Percentiles rank a stretch among this genome's conserved stretches.
Conservation (phyloP, 2,797 vertebrate genomes). For the Poecilia gillii region DNA sequence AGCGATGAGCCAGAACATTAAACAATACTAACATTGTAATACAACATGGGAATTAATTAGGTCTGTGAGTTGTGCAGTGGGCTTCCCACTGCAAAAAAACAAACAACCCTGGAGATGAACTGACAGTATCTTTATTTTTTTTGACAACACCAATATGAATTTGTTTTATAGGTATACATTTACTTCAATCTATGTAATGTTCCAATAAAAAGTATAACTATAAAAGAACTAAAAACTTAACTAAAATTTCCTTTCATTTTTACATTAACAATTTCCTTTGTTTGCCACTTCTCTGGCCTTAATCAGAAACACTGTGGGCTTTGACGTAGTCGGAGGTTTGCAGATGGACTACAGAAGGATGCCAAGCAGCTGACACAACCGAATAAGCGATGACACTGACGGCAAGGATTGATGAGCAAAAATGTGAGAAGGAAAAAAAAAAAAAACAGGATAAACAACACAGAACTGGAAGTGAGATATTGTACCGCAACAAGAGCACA, state of each 20-base stretch:
- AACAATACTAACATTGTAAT: neutral
- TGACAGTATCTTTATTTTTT: neutral
- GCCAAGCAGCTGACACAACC: constrained; percentile 27
- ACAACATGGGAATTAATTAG: neutral
- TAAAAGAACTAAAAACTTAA: neutral
- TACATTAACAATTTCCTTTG: constrained; percentile 4
- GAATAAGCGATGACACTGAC: constrained; percentile 34
- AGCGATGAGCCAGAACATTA: neutral
- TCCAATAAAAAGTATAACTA: neutral
- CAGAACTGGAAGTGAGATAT: constrained; percentile 25
- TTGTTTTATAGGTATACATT: neutral
- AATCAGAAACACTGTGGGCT: constrained; percentile 10
- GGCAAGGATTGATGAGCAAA: neutral
- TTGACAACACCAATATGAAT: neutral
- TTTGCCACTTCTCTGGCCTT: constrained; percentile 7
- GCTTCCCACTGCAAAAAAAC: neutral
- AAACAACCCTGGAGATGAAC: neutral
- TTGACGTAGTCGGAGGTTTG: constrained; percentile 10
- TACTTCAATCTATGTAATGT: neutral
- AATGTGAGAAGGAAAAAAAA: neutral
- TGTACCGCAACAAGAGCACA: constrained; percentile 44
- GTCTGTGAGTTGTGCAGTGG: neutral
- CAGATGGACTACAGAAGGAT: constrained; percentile 24
- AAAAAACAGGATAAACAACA: neutral
- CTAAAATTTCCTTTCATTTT: neutral